Base-by-base conservation (phyloP, 2,888 invertebrate species). In the Frankliniella intonsa region DNA sequence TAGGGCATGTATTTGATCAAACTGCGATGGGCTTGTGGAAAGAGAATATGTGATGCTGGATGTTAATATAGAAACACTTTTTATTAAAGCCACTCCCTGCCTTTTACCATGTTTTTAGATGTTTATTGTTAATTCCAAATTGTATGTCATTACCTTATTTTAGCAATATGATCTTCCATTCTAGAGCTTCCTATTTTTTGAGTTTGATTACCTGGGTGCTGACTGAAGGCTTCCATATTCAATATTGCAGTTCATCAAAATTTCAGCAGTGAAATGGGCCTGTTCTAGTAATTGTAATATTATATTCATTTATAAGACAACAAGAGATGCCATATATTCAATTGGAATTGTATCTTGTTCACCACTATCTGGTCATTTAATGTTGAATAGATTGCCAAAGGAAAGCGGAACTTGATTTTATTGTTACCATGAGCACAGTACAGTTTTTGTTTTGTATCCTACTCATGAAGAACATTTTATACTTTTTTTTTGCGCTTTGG, bases 91-190 rank as follows among this genome's bases (percentile, higher is more conserved):
- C 38, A 3, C 38, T 3, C 38, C 38, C 38, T 38, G 38, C 38
- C 38, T 38, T 38, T 38, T 38, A 38, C 38, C 38, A 38, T 38
- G 38, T 3, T 38, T 38, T 38, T 38, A 38, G 38, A 38, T 5
- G 5, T 38, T 38, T 38, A 38, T 38, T 38, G 38, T 25, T 25
- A 2, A 12, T 76, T 9, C 25, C 22, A 25, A 12, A 25, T 25
- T 76, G 25, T 25, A 10, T 76, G 11, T 10, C 69, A 22, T 9
- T 76, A 25, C 69, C 7, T 76, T 76, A 25, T 76, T 22, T 11
- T 25, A 25, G 25, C 12, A 76, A 25, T 76, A 76, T 55, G 55
- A 55, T 76, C 69, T 76, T 76, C 69, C 69, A 76, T 76, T 25
- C 10, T 76, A 76, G 69, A 76, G 69, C 69, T 76, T 76, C 69